These are phyloP conservation scores for Pogonus chalceus DNA, from an alignment of 1,140 invertebrate genomes.

Conservation along the genomic window DNA sequence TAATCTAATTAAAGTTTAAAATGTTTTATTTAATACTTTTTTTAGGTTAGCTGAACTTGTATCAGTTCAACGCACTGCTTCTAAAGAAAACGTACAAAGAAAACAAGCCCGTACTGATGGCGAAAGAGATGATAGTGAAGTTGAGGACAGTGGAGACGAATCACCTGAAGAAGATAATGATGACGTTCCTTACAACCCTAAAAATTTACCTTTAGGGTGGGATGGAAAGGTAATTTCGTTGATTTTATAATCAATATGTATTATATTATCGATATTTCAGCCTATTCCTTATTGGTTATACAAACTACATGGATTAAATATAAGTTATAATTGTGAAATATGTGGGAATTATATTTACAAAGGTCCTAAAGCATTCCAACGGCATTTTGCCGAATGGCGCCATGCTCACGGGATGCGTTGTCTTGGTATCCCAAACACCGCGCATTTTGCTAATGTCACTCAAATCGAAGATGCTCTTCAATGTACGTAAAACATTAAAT, in stretches of 20 bases:
- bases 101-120: slow-evolving; percentile 96
- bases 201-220: slow-evolving; percentile 98
- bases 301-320: slow-evolving; percentile 97
- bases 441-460: slow-evolving; percentile 99
- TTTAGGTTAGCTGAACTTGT: slow-evolving; percentile 67
- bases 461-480: slow-evolving; percentile 97
- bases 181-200: slow-evolving; percentile 97
- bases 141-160: slow-evolving; percentile 76
- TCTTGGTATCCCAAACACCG: slow-evolving; percentile 97
- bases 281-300: slow-evolving; percentile 99
- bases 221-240: slow-evolving; percentile 92
- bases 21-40: not conserved
- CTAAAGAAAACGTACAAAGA: slow-evolving; percentile 95
- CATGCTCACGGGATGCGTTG: slow-evolving; percentile 99
- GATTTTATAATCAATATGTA: not conserved
- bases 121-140: slow-evolving; percentile 86
- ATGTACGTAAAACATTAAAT: slow-evolving; percentile 44
- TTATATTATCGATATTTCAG: slow-evolving; percentile 34
- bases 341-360: slow-evolving; percentile 99
- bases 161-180: slow-evolving; percentile 79
- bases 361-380: slow-evolving; percentile 98
- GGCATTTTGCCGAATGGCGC: slow-evolving; percentile 99
- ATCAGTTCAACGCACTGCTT: slow-evolving; percentile 74
- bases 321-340: slow-evolving; percentile 98
- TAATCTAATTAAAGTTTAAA: not conserved